Base-by-base conservation (phyloP, 2,888 invertebrate species). In the Anoplius nigerrimus region DNA sequence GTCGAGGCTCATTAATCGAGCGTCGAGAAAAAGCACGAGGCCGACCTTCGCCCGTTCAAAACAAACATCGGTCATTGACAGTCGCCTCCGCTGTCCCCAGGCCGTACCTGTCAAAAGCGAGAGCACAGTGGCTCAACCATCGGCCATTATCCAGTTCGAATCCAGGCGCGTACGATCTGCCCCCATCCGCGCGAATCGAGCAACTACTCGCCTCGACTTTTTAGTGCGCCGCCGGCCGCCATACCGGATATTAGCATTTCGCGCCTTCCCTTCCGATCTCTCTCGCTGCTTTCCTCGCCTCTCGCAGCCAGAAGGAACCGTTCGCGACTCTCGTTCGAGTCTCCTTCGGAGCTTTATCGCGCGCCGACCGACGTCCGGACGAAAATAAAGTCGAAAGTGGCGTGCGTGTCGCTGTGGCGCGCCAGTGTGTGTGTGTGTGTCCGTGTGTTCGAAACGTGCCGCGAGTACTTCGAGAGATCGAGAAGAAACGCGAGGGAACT, bases 11-110 rank as follows among this genome's bases (percentile, higher is more conserved):
- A 6, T 34, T 13, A 34, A 34, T 34, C 34, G 34, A 3, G 34
- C 11, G 6, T 1, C 34, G 4, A 3, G 1, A 1, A 34, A 34
- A 34, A 6, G 11, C 34, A 34, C 8, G 11, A 11, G 11, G 11
- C 34, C 34, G 34, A 56, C 34, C 8, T 15, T n/a, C 11, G 18
- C 5, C 18, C 52, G 60, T 66, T 62, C 58, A 61, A 70, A 70
- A 66, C 71, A 56, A 55, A 6, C 20, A 13, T n/a, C 63, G 72
- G 67, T 66, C 66, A 61, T 61, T 46, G 71, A 1, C 34, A 71
- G 61, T 34, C 34, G 34, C 34, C 34, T 2, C 34, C 1, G 34
- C 4, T 13, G 24, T 34, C 34, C 34, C 11, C 4, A 11, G 1
- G 11, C 6, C 8, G 6, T 34, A 34, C 34, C 34, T 11, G 34